Conservation (phyloP, 2,113 vertebrate species). For the Beaufortia kweichowensis region DNA sequence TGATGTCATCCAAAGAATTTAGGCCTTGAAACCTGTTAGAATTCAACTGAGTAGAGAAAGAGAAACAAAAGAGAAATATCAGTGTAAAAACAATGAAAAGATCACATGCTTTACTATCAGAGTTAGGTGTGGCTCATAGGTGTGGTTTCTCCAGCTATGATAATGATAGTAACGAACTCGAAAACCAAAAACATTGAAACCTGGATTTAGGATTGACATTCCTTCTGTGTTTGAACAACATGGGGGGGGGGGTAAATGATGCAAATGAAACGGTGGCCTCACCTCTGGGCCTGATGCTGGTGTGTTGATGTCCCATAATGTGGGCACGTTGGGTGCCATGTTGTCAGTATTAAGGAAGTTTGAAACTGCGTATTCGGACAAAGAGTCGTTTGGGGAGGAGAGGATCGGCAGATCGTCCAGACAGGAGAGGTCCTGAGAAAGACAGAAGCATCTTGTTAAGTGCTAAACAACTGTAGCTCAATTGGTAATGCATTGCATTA, state of each 20-base stretch:
- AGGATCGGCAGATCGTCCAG: slow-evolving; percentile 89
- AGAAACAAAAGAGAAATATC: slow-evolving; percentile 57
- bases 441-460: slow-evolving; percentile 51
- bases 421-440: slow-evolving; percentile 57
- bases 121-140: background rate
- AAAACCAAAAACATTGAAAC: background rate
- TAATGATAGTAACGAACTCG: background rate
- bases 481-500: too few relatives aligned
- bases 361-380: slow-evolving; percentile 84
- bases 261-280: too few relatives aligned
- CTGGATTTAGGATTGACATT: background rate
- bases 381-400: slow-evolving; percentile 88
- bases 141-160: slow-evolving; percentile 11
- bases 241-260: too few relatives aligned
- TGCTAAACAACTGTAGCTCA: too few relatives aligned
- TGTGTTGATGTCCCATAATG: slow-evolving; percentile 88
- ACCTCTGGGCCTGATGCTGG: slow-evolving; percentile 82
- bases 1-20: slow-evolving; percentile 79
- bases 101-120: slow-evolving; percentile 39
- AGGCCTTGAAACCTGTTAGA: slow-evolving; percentile 77
- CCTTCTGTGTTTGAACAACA: background rate
- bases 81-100: slow-evolving; percentile 51
- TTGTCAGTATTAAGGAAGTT: slow-evolving; percentile 79
- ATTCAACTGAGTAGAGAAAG: slow-evolving; percentile 78
- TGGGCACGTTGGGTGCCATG: slow-evolving; percentile 80